A percentile compares a stretch with the other conserved stretches of the same genome.
Evolutionary conservation across 1,140 invertebrate genomes (phyloP).

Genomic region (Saccostrea glomerata): DNA sequence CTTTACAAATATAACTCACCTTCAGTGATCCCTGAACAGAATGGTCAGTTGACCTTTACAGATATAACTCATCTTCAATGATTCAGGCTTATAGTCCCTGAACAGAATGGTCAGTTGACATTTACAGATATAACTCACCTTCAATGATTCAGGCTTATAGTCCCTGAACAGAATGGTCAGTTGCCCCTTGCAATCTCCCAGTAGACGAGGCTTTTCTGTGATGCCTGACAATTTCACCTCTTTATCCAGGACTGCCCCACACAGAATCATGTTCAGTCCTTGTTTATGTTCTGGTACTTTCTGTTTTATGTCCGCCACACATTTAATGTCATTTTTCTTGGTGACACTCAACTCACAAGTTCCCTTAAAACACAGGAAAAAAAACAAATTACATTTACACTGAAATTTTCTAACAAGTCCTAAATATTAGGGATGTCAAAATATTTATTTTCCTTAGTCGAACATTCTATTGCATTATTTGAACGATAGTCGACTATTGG

Average conservation of each 20-base stretch:
- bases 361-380: neutral
- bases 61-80: neutral
- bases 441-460: too few species aligned
- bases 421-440: too few species aligned
- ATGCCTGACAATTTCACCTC: neutral
- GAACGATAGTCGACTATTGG: too few species aligned
- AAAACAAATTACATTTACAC: neutral
- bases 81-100: neutral
- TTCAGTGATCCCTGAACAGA: neutral
- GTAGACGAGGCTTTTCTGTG: neutral
- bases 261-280: conserved; percentile 4
- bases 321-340: neutral
- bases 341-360: neutral
- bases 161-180: neutral
- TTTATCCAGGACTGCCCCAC: neutral
- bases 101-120: neutral
- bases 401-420: too few species aligned
- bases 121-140: neutral
- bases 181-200: neutral
- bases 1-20: neutral
- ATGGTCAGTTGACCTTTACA: neutral
- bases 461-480: too few species aligned
- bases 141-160: neutral
- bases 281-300: conserved; percentile 16
- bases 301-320: neutral